Conservation (phyloP, 2,113 vertebrate species). For the Platysternon megacephalum region DNA sequence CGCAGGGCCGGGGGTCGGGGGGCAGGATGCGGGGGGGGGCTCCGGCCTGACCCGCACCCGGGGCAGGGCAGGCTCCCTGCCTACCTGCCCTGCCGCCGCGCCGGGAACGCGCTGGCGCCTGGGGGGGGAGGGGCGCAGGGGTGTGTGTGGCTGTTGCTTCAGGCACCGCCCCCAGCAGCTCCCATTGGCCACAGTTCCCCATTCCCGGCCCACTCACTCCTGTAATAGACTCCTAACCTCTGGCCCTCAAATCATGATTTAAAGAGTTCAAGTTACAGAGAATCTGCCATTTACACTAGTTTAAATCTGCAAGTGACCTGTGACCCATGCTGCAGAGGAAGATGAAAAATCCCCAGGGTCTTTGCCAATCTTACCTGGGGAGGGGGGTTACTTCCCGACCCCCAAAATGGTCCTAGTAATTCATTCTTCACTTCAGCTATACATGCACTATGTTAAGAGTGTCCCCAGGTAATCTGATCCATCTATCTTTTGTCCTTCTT, state of each 20-base stretch:
- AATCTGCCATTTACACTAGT: neutral
- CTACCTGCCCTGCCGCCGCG: no score
- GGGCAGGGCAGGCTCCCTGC: no score
- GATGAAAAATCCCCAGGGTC: neutral
- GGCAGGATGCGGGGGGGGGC: no score
- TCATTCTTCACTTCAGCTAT: neutral
- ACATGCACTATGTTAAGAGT: accelerated
- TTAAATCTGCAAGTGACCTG: neutral
- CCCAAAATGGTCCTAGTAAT: neutral
- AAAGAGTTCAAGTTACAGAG: neutral
- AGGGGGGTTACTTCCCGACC: neutral
- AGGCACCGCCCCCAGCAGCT: no score
- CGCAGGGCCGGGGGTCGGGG: no score
- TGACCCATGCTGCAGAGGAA: neutral
- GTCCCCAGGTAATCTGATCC: neutral
- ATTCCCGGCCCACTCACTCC: neutral
- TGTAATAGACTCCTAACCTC: neutral
- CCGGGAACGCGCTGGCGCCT: no score
- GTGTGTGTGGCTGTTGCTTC: no score
- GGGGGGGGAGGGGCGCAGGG: no score
- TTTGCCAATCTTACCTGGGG: neutral
- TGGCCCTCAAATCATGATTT: neutral
- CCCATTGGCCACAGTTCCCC: no score
- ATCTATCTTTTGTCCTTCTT: neutral
- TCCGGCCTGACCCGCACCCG: no score